These are phyloP conservation scores for Epizoanthus illoricatus DNA, from an alignment of 92 coral and sea anemone genomes.

Conservation along the genomic window DNA sequence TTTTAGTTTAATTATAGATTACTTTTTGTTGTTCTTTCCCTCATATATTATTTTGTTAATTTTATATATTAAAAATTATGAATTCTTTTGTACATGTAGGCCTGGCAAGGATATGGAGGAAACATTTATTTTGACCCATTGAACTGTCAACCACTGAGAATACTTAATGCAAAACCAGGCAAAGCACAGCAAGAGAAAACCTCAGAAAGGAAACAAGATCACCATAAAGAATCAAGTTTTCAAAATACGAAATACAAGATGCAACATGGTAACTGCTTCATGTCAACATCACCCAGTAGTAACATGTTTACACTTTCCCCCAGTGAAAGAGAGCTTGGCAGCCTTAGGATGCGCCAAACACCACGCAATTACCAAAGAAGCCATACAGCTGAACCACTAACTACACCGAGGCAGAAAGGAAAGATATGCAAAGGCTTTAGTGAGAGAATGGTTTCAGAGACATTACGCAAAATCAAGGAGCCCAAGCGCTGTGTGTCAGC, in stretches of 20 bases:
- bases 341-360: constrained; percentile 14
- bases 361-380: constrained; percentile 8
- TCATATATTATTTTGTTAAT: too few species aligned
- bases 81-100: constrained; percentile 32
- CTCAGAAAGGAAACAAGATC: neutral
- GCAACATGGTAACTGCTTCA: neutral
- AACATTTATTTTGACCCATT: constrained; percentile 81
- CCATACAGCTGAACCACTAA: neutral
- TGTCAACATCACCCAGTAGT: neutral
- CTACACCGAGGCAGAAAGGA: constrained; percentile 31
- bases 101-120: constrained; percentile 84
- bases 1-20: too few species aligned
- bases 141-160: constrained; percentile 62
- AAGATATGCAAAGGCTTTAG: constrained; percentile 65
- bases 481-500: constrained; percentile 42
- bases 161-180: constrained; percentile 47
- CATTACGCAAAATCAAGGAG: constrained; percentile 14
- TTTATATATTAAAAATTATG: too few species aligned
- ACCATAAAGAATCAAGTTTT: constrained; percentile 45
- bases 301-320: neutral
- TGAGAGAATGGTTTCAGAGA: constrained; percentile 49
- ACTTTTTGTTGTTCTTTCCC: too few species aligned
- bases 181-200: constrained; percentile 35
- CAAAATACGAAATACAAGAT: constrained; percentile 18
- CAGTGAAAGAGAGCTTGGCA: constrained; percentile 20